phyloP scores from a whole-genome alignment of 2,888 invertebrate genomes.

The Caenorhabditis macrosperma region DNA sequence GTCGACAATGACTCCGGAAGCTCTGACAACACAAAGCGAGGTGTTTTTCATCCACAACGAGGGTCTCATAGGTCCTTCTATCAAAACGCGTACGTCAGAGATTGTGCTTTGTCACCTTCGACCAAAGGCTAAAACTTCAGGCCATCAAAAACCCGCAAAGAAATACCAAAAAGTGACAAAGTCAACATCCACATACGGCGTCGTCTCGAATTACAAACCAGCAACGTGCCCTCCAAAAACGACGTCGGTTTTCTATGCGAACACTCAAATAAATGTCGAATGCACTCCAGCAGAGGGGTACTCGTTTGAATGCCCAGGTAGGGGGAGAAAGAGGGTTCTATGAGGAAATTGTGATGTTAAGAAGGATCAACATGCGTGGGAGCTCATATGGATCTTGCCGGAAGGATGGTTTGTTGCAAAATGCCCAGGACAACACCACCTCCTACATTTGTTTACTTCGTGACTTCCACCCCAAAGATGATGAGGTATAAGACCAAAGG shows the following conservation, averaged over 20 bases:
- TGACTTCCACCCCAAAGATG: conserved; percentile 53
- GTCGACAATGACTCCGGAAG: background rate
- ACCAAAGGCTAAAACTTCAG: conserved; percentile 19
- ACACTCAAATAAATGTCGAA: conserved; percentile 64
- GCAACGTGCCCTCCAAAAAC: conserved; percentile 58
- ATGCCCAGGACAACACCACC: conserved; percentile 58
- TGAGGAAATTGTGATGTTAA: background rate
- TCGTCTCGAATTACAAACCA: conserved; percentile 56
- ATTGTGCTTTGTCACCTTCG: conserved; percentile 2
- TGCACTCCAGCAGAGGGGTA: conserved; percentile 63
- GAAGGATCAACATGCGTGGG: conserved; percentile 47
- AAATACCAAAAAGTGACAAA: conserved; percentile 53
- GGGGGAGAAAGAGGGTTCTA: background rate
- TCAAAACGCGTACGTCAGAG: conserved; percentile 17
- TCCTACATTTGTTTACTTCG: conserved; percentile 49
- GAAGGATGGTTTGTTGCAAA: conserved; percentile 61
- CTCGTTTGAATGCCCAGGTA: conserved; percentile 63
- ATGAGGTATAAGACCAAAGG: conserved; percentile 47
- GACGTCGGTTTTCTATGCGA: conserved; percentile 57
- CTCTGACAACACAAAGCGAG: background rate
- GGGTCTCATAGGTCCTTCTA: conserved; percentile 31
- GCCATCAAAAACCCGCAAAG: conserved; percentile 42
- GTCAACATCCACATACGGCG: conserved; percentile 57
- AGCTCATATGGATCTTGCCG: conserved; percentile 57
- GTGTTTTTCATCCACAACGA: conserved; percentile 51